These are phyloP conservation scores for Brachirus orientalis DNA, from an alignment of 2,113 vertebrate genomes.

Conservation along the genomic window DNA sequence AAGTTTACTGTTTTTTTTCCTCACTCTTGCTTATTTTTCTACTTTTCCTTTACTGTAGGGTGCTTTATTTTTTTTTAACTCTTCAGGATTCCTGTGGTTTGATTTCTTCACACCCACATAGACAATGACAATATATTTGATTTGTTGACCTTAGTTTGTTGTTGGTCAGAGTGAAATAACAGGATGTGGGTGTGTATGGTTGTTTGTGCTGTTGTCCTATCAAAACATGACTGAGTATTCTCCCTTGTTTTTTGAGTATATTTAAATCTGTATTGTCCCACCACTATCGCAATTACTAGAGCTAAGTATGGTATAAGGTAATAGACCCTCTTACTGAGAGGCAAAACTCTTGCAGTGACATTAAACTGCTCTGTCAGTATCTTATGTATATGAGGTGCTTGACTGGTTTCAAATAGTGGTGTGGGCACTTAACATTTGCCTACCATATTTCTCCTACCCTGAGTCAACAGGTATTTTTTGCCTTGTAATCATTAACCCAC, in stretches of 20 bases:
- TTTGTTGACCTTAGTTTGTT: slow-evolving; percentile 14
- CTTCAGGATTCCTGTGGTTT: slow-evolving; percentile 7
- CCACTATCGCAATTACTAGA: background rate
- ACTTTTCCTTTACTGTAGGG: background rate
- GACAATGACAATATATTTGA: slow-evolving; percentile 20
- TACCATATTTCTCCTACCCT: slow-evolving; percentile 15
- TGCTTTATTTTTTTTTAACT: slow-evolving; percentile 3
- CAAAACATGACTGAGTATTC: background rate
- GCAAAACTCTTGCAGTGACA: slow-evolving; percentile 2
- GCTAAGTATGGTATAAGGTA: slow-evolving; percentile 2
- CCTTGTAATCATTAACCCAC: slow-evolving; percentile 68
- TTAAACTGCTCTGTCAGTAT: background rate
- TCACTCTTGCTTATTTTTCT: background rate
- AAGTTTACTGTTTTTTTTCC: background rate
- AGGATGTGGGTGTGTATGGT: background rate
- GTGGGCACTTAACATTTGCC: slow-evolving; percentile 25
- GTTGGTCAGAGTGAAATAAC: slow-evolving; percentile 12
- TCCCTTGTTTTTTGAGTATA: background rate
- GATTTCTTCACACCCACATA: slow-evolving; percentile 1
- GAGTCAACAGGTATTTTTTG: slow-evolving; percentile 42
- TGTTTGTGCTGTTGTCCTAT: background rate
- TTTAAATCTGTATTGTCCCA: background rate
- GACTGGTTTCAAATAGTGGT: slow-evolving; percentile 4
- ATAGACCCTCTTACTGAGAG: background rate
- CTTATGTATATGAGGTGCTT: background rate